Base-by-base conservation (phyloP, 2,113 vertebrate genomes). In the Lynx canadensis region DNA sequence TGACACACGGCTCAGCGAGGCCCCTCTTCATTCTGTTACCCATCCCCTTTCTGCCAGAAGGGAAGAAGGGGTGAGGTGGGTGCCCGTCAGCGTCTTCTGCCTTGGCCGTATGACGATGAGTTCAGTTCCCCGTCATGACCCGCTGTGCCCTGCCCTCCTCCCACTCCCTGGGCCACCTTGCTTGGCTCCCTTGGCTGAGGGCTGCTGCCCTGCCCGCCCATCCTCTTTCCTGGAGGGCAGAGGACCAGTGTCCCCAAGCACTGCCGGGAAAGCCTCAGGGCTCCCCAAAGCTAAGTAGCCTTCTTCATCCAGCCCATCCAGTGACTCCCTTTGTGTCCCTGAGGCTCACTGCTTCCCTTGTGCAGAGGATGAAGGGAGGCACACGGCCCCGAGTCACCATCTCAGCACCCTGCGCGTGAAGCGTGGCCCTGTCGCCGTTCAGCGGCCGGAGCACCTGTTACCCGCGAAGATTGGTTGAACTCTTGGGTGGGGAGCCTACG, bases 401-500 rank as follows among this genome's bases (percentile, higher is more conserved):
- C 1, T 68, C 27, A 16, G 21, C 45, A 48, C 48, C 41, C 68
- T 13, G 27, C n/a, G 16, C 27, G 63, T 87, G 14, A 68, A 89
- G 31, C 38, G 25, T 55, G 69, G 48, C 29, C 41, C n/a, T 50
- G 7, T 73, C 78, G 92, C 93, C 93, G 63, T 91, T 85, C 88
- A 71, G 48, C 13, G 63, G 66, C 79, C 73, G 23, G 78, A 69
- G 57, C 78, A 55, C 36, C 83, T 89, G 90, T 76, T 63, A 57
- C 23, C 25, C 8, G 15, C 21, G 27, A 63, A 55, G n/a, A 84
- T 7, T 82, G 73, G 11, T 3, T 33, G 69, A 94, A 23, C 33
- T 79, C 63, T 27, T 82, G 57, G 48, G 57, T 0, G 12, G 29
- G 74, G 95, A 94, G 69, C 91, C 63, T 81, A 82, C 97, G 93